Percentiles rank a stretch among this genome's conserved stretches.
phyloP scores from a whole-genome alignment of 1,140 invertebrate species.

The Laupala kohalensis region DNA sequence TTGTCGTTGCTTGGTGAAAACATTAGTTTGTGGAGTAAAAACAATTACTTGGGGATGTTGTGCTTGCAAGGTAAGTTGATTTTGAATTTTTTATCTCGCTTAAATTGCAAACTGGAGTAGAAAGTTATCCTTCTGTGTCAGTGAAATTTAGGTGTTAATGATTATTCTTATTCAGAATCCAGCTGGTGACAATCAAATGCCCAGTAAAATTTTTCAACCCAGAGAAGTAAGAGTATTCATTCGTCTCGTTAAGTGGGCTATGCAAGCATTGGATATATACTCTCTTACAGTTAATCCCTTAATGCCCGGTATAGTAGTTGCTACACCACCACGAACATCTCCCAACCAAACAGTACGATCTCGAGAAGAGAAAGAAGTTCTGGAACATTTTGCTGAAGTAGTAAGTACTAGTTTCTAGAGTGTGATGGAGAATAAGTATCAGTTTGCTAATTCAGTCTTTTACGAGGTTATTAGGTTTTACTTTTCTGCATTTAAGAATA shows the following conservation, averaged over 20 bases:
- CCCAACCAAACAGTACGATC: no score
- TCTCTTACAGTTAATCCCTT: constrained; percentile 46
- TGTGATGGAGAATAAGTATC: no score
- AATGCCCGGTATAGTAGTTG: background rate
- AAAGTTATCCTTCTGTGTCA: no score
- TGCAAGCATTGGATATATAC: constrained; percentile 86
- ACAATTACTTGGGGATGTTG: constrained; percentile 90
- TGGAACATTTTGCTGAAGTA: constrained; percentile 92
- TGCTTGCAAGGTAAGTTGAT: constrained; percentile 52
- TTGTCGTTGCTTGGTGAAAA: constrained; percentile 86
- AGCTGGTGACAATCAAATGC: background rate
- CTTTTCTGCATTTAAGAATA: no score
- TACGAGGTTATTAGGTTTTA: no score
- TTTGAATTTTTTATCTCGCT: no score
- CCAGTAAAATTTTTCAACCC: constrained; percentile 65
- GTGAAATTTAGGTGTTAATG: no score
- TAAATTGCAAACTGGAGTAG: no score
- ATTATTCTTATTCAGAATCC: background rate
- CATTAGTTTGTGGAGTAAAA: constrained; percentile 88
- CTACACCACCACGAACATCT: background rate
- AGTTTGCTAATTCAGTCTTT: no score
- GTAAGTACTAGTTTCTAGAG: no score
- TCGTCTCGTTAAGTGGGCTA: constrained; percentile 81
- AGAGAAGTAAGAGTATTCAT: constrained; percentile 87
- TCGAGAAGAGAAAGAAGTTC: constrained; percentile 95